Conservation (phyloP, 2,797 vertebrate genomes). For the Rhinella marina region DNA sequence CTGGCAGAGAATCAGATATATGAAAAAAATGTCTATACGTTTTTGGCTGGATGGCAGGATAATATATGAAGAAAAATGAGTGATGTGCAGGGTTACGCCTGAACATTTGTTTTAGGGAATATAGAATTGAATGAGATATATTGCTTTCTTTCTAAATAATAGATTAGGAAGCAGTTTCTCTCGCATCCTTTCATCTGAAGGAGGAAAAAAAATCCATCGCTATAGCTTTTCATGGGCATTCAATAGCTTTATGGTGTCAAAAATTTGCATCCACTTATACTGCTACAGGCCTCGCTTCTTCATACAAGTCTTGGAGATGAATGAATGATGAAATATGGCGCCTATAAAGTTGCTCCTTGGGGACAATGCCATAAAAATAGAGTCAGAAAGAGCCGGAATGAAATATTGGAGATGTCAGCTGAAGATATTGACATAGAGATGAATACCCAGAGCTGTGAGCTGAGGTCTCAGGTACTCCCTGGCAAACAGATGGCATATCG, state of each 20-base stretch:
- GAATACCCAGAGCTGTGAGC: slow-evolving; percentile 53
- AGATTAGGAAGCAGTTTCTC: slow-evolving; percentile 48
- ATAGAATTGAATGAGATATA: slow-evolving; percentile 47
- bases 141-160: slow-evolving; percentile 48
- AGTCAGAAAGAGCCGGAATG: slow-evolving; percentile 49
- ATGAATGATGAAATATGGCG: slow-evolving; percentile 57
- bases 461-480: slow-evolving; percentile 45
- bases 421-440: slow-evolving; percentile 61
- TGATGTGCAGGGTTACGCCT: slow-evolving; percentile 26
- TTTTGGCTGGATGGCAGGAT: slow-evolving; percentile 11
- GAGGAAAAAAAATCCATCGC: slow-evolving; percentile 9
- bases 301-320: slow-evolving; percentile 46
- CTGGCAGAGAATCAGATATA: slow-evolving; percentile 16
- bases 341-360: slow-evolving; percentile 60
- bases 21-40: slow-evolving; percentile 3
- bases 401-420: slow-evolving; percentile 59
- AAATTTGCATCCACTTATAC: slow-evolving; percentile 57
- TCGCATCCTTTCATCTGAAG: slow-evolving; percentile 43
- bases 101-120: slow-evolving; percentile 40
- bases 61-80: slow-evolving; percentile 38
- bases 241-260: slow-evolving; percentile 57
- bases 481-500: slow-evolving; percentile 56
- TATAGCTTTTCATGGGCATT: slow-evolving; percentile 50
- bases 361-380: slow-evolving; percentile 58
- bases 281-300: slow-evolving; percentile 39